Evolutionary conservation across 2,113 vertebrate species (phyloP).

Genomic region (Hemibagrus wyckioides): DNA sequence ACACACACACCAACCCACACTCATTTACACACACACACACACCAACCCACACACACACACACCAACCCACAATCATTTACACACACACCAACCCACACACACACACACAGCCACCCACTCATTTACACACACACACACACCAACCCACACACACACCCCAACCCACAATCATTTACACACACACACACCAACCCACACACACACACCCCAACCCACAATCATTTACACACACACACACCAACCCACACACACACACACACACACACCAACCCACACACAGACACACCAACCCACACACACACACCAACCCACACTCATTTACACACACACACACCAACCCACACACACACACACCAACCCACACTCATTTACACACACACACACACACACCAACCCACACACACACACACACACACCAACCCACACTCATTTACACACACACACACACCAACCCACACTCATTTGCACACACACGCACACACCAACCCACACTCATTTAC

Average conservation of each 20-base stretch:
- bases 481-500: neutral
- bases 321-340: neutral
- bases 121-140: neutral
- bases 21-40: neutral
- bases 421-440: neutral
- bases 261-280: no score
- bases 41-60: neutral
- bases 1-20: neutral
- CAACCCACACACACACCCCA: neutral
- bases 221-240: fast-evolving
- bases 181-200: conserved; percentile 3
- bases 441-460: conserved; percentile 5
- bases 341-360: neutral
- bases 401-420: neutral
- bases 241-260: neutral
- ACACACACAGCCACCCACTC: neutral
- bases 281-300: neutral
- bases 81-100: fast-evolving
- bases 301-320: neutral
- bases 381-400: neutral
- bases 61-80: no score
- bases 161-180: neutral
- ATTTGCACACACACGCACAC: neutral
- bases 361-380: neutral
- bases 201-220: no score